A percentile compares a stretch with the other conserved stretches of the same genome.
Conservation (phyloP, 1,140 invertebrate genomes). For the Listronotus oregonensis region DNA sequence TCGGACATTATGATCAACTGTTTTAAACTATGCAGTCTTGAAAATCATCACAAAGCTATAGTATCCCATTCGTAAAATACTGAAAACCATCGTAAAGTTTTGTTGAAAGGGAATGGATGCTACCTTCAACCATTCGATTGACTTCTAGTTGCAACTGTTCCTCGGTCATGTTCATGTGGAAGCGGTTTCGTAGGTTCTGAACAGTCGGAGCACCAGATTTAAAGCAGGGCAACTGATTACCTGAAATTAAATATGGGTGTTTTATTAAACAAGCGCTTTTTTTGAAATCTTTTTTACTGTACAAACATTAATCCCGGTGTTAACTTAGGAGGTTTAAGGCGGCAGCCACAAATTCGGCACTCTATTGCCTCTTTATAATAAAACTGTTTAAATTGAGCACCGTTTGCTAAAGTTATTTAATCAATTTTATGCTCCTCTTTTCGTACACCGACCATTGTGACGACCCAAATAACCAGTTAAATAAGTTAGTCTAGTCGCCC, state of each 20-base stretch:
- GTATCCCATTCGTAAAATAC: slow-evolving; percentile 98
- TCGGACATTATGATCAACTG: background rate
- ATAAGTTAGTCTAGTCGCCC: too few relatives aligned
- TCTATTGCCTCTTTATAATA: too few relatives aligned
- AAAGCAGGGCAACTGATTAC: slow-evolving; percentile 95
- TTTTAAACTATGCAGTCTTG: slow-evolving; percentile 25
- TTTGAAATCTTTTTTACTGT: too few relatives aligned
- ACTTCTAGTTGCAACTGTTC: slow-evolving; percentile 92
- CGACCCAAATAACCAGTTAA: too few relatives aligned
- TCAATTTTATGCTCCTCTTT: too few relatives aligned
- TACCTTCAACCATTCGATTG: slow-evolving; percentile 91
- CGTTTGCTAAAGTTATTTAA: too few relatives aligned
- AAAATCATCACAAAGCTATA: slow-evolving; percentile 55
- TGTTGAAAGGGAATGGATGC: slow-evolving; percentile 94
- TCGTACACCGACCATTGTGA: too few relatives aligned
- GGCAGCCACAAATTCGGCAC: too few relatives aligned
- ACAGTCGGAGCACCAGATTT: slow-evolving; percentile 86
- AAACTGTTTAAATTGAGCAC: too few relatives aligned
- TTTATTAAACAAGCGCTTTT: too few relatives aligned
- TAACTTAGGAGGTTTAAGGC: too few relatives aligned
- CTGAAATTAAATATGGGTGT: slow-evolving; percentile 64
- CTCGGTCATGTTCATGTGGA: slow-evolving; percentile 93
- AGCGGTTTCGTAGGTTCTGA: slow-evolving; percentile 86
- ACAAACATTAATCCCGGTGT: too few relatives aligned
- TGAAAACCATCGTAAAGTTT: slow-evolving; percentile 99